Percentiles rank a stretch among this genome's conserved stretches.
These are phyloP conservation scores for Hetaerina americana DNA, from an alignment of 1,140 invertebrate species.

Conservation along the genomic window DNA sequence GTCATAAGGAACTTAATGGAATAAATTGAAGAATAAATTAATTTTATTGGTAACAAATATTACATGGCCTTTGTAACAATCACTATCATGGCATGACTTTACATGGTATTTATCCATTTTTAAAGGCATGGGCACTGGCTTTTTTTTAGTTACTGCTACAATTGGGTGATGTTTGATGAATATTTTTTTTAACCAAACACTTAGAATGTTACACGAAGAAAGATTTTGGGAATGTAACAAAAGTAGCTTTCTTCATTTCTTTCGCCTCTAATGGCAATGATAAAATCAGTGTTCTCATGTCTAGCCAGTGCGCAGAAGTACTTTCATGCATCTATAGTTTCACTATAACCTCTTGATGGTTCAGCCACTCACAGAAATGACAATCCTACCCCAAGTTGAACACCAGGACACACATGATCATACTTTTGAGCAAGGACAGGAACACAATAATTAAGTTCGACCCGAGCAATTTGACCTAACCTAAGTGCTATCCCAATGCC, in stretches of 20 bases:
- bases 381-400: constrained; percentile 59
- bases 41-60: constrained; percentile 1
- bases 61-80: background rate
- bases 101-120: background rate
- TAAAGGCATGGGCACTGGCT: background rate
- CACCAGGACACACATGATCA: constrained; percentile 39
- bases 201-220: no score
- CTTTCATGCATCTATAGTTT: background rate
- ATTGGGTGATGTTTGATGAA: no score
- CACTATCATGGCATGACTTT: background rate
- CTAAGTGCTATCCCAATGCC: constrained; percentile 65
- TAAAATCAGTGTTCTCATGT: background rate
- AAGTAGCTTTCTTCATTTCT: no score
- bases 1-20: no score
- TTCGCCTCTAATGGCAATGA: background rate
- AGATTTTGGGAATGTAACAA: background rate
- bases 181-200: no score
- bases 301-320: background rate
- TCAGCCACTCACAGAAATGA: constrained; percentile 40
- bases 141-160: no score
- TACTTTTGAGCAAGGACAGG: constrained; percentile 40
- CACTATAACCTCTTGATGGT: background rate
- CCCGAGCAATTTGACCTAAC: constrained; percentile 57
- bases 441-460: constrained; percentile 77
- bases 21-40: background rate